Base-by-base conservation (phyloP, 1,140 invertebrate genomes). In the Fopius arisanus region DNA sequence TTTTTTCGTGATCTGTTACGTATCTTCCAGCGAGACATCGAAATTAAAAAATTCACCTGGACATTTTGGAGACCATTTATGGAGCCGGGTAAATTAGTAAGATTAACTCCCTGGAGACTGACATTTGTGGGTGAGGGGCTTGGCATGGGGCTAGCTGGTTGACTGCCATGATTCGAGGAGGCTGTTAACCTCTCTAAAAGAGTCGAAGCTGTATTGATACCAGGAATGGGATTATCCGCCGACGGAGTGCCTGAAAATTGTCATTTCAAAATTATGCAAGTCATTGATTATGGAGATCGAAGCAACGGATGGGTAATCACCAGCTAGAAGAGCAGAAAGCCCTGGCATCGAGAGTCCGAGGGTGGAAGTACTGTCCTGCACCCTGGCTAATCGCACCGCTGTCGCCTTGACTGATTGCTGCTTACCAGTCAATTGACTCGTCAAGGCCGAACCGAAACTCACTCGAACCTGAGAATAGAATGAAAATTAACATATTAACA, bases 21-120 rank as follows among this genome's bases (percentile, higher is more conserved):
- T 59, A 23, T 10, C 43, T 16, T 16, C 9, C 43, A 3, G 6
- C 3, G n/a, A n/a, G n/a, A n/a, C n/a, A 48, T 48, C 43, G 43
- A 9, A 48, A 48, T 48, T 59, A n/a, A n/a, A 28, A 31, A 71
- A 5, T 70, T 29, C 74, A 93, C 92, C 85, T 92, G 91, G 65
- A 95, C 93, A 86, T 94, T 95, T 86, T 96, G 94, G 19, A 95
- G 85, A 62, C 93, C 93, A 65, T 93, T 91, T 67, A 95, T 91
- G 2, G 92, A 89, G 81, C 92, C 91, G 3, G 90, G 93, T 59
- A 96, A 89, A 79, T 92, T 93, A 66, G 93, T 90, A 70, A 95
- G 89, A 86, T 94, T 95, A 66, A 95, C 90, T 77, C 94, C 92
- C 85, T 94, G 92, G 43, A 93, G 87, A 81, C 90, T 91, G 26